These are phyloP conservation scores for Trematomus loennbergii DNA, from an alignment of 2,113 vertebrate species.

Conservation along the genomic window DNA sequence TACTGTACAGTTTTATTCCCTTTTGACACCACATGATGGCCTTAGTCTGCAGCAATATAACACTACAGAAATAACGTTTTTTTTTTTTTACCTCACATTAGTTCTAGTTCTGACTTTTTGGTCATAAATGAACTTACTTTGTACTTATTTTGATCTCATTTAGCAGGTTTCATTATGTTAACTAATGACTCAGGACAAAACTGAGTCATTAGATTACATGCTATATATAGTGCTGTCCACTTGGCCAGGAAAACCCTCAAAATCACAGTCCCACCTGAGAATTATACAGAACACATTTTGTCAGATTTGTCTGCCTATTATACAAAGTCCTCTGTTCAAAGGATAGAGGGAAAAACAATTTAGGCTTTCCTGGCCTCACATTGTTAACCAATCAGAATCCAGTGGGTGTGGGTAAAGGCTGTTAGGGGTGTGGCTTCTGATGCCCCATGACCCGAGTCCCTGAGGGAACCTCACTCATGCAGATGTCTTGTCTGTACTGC, in stretches of 20 bases:
- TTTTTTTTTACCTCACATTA: not conserved
- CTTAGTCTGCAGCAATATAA: not conserved
- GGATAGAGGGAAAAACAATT: conserved; percentile 45
- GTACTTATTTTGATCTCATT: conserved; percentile 11
- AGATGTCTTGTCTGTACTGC: conserved; percentile 57
- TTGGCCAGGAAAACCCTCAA: conserved; percentile 20
- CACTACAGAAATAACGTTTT: not conserved
- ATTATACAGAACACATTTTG: conserved; percentile 10
- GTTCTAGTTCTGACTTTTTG: too few relatives aligned
- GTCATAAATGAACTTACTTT: not conserved
- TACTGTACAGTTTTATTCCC: not conserved
- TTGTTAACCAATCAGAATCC: conserved; percentile 65
- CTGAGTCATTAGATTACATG: conserved; percentile 8
- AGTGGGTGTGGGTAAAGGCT: conserved; percentile 53
- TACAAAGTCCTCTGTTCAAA: conserved; percentile 38
- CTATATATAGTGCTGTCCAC: conserved; percentile 3
- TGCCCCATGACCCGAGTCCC: conserved; percentile 73
- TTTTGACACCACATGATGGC: not conserved
- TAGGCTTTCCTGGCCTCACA: conserved; percentile 41
- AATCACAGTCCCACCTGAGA: conserved; percentile 23
- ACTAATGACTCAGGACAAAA: not conserved
- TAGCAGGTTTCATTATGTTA: not conserved
- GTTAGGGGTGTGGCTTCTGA: conserved; percentile 63
- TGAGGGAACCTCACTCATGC: conserved; percentile 61
- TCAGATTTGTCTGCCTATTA: conserved; percentile 37